These are phyloP conservation scores for Heteromyza rotundicornis DNA, from an alignment of 2,888 invertebrate species.

Conservation along the genomic window DNA sequence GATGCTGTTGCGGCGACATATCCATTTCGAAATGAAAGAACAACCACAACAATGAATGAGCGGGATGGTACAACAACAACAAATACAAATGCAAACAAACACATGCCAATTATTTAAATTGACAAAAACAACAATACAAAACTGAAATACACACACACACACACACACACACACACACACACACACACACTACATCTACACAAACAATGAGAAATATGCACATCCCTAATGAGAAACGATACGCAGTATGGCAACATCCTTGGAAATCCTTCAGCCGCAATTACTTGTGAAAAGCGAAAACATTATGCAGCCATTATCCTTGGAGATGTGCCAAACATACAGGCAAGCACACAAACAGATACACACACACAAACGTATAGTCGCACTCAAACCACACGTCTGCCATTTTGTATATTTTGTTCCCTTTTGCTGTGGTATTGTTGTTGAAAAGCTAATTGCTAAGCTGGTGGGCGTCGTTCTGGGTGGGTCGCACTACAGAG, in stretches of 20 bases:
- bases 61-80: no score
- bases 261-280: constrained; percentile 20
- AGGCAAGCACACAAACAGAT: neutral
- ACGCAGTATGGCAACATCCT: constrained; percentile 5
- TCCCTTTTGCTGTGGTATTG: no score
- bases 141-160: neutral
- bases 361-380: neutral
- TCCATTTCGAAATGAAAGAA: constrained; percentile 1
- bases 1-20: constrained; percentile 13
- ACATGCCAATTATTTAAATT: constrained; percentile 28
- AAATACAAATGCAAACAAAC: constrained; percentile 9
- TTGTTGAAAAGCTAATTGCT: constrained; percentile 20
- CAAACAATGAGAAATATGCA: neutral
- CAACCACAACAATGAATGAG: constrained; percentile 6
- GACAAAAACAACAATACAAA: constrained; percentile 20
- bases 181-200: neutral
- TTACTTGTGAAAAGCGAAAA: constrained; percentile 26
- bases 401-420: no score
- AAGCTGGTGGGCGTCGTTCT: neutral
- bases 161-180: neutral
- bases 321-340: constrained; percentile 23
- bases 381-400: neutral
- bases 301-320: constrained; percentile 28
- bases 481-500: no score
- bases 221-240: constrained; percentile 19